Percentiles rank a stretch among this genome's conserved stretches.
Evolutionary conservation across 2,113 vertebrate genomes (phyloP).

Genomic region (Balaenoptera acutorostrata): DNA sequence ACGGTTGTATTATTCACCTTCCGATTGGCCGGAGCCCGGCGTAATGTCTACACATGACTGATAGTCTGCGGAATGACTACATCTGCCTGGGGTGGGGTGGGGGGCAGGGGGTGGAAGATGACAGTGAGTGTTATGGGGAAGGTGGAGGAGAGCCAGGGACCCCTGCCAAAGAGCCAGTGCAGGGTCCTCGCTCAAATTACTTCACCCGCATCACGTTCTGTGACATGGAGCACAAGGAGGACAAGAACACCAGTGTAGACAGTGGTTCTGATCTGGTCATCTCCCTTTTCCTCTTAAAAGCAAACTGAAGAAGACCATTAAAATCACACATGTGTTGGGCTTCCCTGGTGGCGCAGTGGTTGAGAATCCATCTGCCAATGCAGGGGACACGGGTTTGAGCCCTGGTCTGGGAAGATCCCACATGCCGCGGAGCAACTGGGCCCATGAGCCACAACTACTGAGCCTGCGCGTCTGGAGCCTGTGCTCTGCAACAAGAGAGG

Average conservation of each 20-base stretch:
- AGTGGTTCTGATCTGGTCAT: background rate
- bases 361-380: too few relatives aligned
- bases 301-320: background rate
- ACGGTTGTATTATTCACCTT: background rate
- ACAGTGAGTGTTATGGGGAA: too few relatives aligned
- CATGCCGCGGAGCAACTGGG: too few relatives aligned
- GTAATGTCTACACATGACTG: background rate
- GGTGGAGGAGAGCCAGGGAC: background rate
- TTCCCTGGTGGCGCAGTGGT: too few relatives aligned
- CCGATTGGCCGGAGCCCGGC: background rate
- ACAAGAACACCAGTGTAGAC: background rate
- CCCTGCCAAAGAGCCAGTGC: background rate
- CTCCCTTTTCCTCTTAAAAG: background rate
- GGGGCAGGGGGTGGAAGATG: background rate
- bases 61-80: background rate
- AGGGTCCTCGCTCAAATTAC: background rate
- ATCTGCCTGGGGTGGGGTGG: background rate
- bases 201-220: rapidly evolving
- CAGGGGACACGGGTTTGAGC: too few relatives aligned
- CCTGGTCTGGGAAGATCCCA: too few relatives aligned
- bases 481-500: too few relatives aligned
- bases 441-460: too few relatives aligned
- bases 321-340: too few relatives aligned
- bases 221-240: background rate
- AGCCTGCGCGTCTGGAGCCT: too few relatives aligned